These are phyloP conservation scores for Planiliza haematocheilus DNA, from an alignment of 2,113 vertebrate genomes.

Conservation along the genomic window DNA sequence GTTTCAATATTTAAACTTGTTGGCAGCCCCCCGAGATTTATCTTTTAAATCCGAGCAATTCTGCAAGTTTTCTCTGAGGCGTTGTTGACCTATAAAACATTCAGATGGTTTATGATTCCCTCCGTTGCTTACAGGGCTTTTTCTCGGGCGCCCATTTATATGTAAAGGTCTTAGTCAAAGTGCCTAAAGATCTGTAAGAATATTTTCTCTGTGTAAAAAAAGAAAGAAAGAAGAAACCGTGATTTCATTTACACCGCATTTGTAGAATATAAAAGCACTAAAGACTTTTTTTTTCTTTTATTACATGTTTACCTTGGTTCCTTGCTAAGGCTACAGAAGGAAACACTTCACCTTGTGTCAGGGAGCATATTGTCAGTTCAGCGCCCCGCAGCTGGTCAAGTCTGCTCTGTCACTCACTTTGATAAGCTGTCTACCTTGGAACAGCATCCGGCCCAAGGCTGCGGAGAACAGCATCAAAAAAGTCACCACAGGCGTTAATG, in stretches of 20 bases:
- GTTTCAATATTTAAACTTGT: conserved; percentile 56
- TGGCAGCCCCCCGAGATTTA: conserved; percentile 34
- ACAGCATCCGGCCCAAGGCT: conserved; percentile 23
- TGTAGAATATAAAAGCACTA: no score
- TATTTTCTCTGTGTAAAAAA: conserved; percentile 25
- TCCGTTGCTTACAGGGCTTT: conserved; percentile 40
- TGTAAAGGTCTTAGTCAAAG: conserved; percentile 11
- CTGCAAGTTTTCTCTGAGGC: conserved; percentile 35
- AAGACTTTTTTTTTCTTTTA: no score
- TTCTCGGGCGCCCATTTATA: conserved; percentile 41
- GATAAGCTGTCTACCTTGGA: conserved; percentile 38
- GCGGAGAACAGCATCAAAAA: conserved; percentile 25
- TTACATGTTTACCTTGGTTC: not conserved
- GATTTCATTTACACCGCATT: no score
- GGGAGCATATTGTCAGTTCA: conserved; percentile 22
- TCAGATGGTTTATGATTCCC: conserved; percentile 41
- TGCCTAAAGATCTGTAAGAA: conserved; percentile 5
- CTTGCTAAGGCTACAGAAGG: conserved; percentile 6
- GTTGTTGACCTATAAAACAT: conserved; percentile 63
- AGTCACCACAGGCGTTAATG: conserved; percentile 33
- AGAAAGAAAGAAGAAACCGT: no score
- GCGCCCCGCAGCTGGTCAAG: conserved; percentile 28
- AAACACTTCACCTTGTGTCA: conserved; percentile 9
- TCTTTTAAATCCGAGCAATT: conserved; percentile 33
- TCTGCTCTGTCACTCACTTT: conserved; percentile 52